Evolutionary conservation across 2,113 vertebrate species (phyloP), one percentile per base, ranked within the genome.

Genomic region (Nannospalax galili): DNA sequence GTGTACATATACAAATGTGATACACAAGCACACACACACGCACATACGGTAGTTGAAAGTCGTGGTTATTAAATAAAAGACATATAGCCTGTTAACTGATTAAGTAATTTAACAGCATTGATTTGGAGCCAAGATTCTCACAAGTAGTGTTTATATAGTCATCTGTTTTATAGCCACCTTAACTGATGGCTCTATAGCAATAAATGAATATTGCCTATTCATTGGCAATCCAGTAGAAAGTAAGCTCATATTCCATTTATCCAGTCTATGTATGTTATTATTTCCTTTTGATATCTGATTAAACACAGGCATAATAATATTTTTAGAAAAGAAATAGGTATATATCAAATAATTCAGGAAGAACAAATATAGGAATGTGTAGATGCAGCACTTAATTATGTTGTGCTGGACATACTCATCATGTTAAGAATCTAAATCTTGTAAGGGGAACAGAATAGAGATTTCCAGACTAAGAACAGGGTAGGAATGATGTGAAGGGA

Each of bases 271-370:
- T 30, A 69, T 45, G 8, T 81, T 85, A 85, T 90, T 15, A 70
- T 45, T 91, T 56, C 24, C 20, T 93, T 96, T 80, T 37, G 8
- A 91, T 74, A 73, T 91, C 35, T 89, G 24, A 77, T 93, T 92
- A 69, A 72, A 37, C 5, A 26, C 1, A 88, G 40, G 40, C 5
- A 81, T 87, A 93, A 72, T 42, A 45, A 52, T 80, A 67, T 75
- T 73, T 73, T 77, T 72, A 69, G 9, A 24, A 8, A 65, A 40
- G 9, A 90, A 75, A 67, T 69, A 69, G 32, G 15, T 42, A 42
- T 84, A 37, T 60, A 16, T 77, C 70, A 72, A 74, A 70, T 80
- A 82, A 75, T 58, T 19, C 17, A 40, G 28, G 30, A 90, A 90
- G 42, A 70, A 52, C 60, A 69, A 85, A 91, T 65, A 24, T 8